Evolutionary conservation across 2,888 invertebrate species (phyloP).

Genomic region (Metellina segmentata): DNA sequence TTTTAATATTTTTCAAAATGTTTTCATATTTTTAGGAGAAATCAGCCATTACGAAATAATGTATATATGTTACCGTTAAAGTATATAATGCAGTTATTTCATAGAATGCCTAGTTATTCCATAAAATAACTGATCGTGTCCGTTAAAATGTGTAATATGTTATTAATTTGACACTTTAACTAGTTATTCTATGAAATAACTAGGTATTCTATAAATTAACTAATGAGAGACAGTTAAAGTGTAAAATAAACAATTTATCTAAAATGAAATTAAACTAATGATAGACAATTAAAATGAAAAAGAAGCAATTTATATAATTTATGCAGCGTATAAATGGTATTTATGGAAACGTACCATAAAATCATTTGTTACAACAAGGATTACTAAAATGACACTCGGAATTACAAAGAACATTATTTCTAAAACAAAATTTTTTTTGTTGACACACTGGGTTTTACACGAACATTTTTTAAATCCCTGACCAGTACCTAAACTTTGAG

Average conservation of each 20-base stretch:
- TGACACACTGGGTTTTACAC: slow-evolving; percentile 22
- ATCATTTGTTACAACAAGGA: slow-evolving; percentile 49
- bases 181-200: no score
- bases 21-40: no score
- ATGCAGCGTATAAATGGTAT: slow-evolving; percentile 64
- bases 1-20: no score
- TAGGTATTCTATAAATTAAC: no score
- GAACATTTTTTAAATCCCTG: slow-evolving; percentile 43
- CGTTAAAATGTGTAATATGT: slow-evolving; percentile 50
- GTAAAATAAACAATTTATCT: no score
- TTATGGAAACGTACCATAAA: slow-evolving; percentile 63
- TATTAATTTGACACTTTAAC: slow-evolving; percentile 40
- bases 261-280: slow-evolving; percentile 2
- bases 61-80: slow-evolving; percentile 49
- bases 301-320: slow-evolving; percentile 59
- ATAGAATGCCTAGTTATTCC: slow-evolving; percentile 63
- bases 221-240: no score
- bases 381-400: neutral
- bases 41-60: no score
- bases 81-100: slow-evolving; percentile 61
- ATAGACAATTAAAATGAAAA: slow-evolving; percentile 61
- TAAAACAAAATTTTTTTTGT: neutral
- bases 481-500: slow-evolving; percentile 58
- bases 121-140: slow-evolving; percentile 50
- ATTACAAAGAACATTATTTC: neutral